A percentile compares a stretch with the other conserved stretches of the same genome.
phyloP scores from a whole-genome alignment of 1,140 invertebrate species.

The Drosophila busckii region DNA sequence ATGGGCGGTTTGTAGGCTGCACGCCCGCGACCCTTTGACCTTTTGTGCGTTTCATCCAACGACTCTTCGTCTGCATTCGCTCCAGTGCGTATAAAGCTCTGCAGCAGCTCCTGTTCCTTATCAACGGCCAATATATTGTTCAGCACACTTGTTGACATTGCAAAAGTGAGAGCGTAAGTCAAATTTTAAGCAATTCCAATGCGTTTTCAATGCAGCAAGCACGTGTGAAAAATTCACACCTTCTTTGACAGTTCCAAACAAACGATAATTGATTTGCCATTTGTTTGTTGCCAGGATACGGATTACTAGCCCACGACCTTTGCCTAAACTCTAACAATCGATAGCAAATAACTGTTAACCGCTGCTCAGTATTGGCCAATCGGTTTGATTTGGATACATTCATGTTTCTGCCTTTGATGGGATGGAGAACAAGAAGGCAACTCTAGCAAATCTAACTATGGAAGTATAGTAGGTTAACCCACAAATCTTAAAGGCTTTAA shows the following conservation, averaged over 20 bases:
- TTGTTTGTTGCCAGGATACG: constrained; percentile 54
- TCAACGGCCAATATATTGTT: constrained; percentile 82
- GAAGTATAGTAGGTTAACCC: too few species aligned
- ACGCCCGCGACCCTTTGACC: constrained; percentile 44
- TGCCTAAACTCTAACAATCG: too few species aligned
- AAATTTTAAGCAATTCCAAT: neutral
- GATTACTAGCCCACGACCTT: too few species aligned
- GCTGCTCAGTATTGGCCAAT: constrained; percentile 2
- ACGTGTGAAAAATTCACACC: constrained; percentile 46
- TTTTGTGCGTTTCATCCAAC: constrained; percentile 46
- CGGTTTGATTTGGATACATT: too few species aligned
- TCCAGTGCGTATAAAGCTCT: constrained; percentile 86
- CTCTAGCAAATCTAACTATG: too few species aligned
- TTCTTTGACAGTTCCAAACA: constrained; percentile 44
- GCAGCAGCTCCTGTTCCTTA: constrained; percentile 86
- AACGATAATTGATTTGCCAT: constrained; percentile 53
- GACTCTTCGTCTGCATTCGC: constrained; percentile 62
- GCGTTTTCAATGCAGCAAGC: too few species aligned
- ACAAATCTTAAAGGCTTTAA: too few species aligned
- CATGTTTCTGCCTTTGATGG: too few species aligned
- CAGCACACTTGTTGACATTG: constrained; percentile 67
- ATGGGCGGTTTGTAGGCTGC: constrained; percentile 42
- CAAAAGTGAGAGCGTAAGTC: neutral
- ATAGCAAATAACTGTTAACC: constrained; percentile 44
- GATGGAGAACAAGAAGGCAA: too few species aligned